phyloP scores from a whole-genome alignment of 2,113 vertebrate species.

The Corythoichthys intestinalis region DNA sequence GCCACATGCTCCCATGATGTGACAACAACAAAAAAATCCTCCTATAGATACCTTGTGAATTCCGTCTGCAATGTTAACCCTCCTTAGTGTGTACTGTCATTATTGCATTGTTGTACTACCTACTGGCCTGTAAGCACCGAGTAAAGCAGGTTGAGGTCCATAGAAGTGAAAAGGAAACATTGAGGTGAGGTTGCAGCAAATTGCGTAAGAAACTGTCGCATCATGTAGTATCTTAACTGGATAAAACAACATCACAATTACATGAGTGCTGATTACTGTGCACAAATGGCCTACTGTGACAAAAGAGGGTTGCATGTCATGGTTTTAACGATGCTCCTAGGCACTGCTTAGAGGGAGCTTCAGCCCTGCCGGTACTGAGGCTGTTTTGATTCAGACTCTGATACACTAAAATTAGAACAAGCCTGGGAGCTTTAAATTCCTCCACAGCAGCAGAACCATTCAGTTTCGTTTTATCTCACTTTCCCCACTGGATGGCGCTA shows the following conservation, averaged over 20 bases:
- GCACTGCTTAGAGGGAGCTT: neutral
- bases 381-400: constrained; percentile 17
- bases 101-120: constrained; percentile 8
- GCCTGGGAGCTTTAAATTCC: constrained; percentile 20
- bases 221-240: neutral
- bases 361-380: neutral
- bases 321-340: neutral
- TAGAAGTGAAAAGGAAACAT: neutral
- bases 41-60: constrained; percentile 9
- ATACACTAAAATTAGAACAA: constrained; percentile 30
- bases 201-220: neutral
- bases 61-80: constrained; percentile 10
- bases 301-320: neutral
- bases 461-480: constrained; percentile 24
- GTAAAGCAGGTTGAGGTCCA: neutral
- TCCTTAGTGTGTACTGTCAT: constrained; percentile 28
- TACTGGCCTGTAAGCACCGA: constrained; percentile 2
- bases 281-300: neutral
- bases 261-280: constrained; percentile 3
- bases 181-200: constrained; percentile 1
- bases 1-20: too few relatives aligned
- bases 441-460: constrained; percentile 10
- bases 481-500: constrained; percentile 49
- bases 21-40: neutral
- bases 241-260: constrained; percentile 4